Base-by-base conservation (phyloP, 1,140 invertebrate species). In the Drosophila trapezifrons region DNA sequence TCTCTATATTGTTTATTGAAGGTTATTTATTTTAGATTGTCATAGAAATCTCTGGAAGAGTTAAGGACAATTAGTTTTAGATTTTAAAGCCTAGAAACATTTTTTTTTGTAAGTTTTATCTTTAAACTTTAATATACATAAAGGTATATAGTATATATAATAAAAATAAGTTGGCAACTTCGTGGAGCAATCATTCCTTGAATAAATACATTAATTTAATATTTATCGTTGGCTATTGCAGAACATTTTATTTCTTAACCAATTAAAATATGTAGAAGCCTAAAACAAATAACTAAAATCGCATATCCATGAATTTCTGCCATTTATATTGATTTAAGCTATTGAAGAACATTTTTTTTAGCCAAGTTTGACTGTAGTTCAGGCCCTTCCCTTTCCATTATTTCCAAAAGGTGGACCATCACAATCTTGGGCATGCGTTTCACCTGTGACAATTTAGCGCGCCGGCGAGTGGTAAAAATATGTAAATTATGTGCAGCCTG, bases 401-500 rank as follows among this genome's bases (percentile, higher is more conserved):
- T 35, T 12, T 20, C n/a, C 45, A 29, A n/a, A 63, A 42, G 27
- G 18, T 37, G 46, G 3, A 56, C 27, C 29, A 43, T 45, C 54
- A 32, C 27, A 59, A 62, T 52, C 47, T 51, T 35, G 29, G 71
- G 59, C 63, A 78, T 83, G 80, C 77, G 65, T 87, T 86, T 87
- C 84, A 87, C 84, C 83, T 87, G 83, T 87, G 83, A 87, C 83
- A 87, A 86, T 86, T 78, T 87, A 56, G 69, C 78, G 77, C 47
- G 66, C 65, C 66, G 52, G n/a, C 22, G 47, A 74, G 73, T 84
- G 72, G 59, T 75, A 66, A 76, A 86, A 89, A 83, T 86, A 87
- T 87, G 83, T 73, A 87, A 87, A 87, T 87, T 46, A 63, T 73
- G 58, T 65, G 58, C 60, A 46, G 59, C 47, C 51, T 60, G 62